Base-by-base conservation (phyloP, 2,113 vertebrate species). In the Scytalopus superciliaris region DNA sequence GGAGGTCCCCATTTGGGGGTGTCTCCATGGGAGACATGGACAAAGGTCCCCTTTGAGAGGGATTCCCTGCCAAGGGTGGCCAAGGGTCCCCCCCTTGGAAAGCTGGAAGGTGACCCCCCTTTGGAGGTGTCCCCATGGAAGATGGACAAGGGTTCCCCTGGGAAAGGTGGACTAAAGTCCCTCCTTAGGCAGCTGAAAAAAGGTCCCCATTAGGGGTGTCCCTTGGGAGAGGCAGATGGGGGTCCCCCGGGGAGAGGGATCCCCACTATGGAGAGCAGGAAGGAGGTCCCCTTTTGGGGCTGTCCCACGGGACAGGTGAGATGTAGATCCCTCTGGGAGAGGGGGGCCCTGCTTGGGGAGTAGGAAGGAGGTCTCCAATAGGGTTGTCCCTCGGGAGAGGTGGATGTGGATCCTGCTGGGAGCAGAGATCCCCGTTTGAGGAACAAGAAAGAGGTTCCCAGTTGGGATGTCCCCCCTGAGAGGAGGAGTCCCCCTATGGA, bases 351-450 rank as follows among this genome's bases (percentile, higher is more conserved):
- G 3, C 25, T 14, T 50, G 49, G 49, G 49, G 49, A 50, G 49
- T 12, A 50, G 24, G 49, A 50, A 25, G 13, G 27, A 52, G 27
- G 9, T 31, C 4, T 19, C 53, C 53, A 55, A 10, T 16, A 3
- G 24, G 53, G 35, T 4, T 42, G 28, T 13, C 40, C 50, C 37
- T 4, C 7, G 0, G 44, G 30, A 50, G 55, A 35, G 55, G 31
- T 0, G 31, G 23, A 3, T 7, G 28, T 2, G 27, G 14, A 9
- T 28, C 18, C 47, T 50, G 4, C 3, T 9, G 78, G 40, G 27
- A 66, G 22, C 33, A 12, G 27, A 52, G 18, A 6, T 4, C 19
- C 16, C 31, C n/a, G 19, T 19, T 4, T 7, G 21, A 8, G 40
- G 18, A 42, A 5, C 19, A 10, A 24, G 8, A 9, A 12, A 14